Conservation (phyloP, 92 coral and sea anemone genomes). For the Epizoanthus illoricatus region DNA sequence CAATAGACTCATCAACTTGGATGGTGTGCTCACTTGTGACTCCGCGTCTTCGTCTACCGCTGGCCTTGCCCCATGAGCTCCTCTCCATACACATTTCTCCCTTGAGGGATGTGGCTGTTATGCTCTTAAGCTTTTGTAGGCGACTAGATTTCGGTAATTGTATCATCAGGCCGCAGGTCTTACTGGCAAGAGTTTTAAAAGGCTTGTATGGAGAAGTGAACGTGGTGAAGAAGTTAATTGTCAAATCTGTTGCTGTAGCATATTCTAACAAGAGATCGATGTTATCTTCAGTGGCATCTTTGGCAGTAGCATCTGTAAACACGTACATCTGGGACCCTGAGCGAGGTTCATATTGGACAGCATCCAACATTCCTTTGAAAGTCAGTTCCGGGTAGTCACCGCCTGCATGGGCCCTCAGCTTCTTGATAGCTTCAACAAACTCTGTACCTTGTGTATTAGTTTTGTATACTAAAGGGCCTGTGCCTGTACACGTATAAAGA, state of each 20-base stretch:
- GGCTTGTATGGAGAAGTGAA: constrained; percentile 37
- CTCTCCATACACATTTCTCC: constrained; percentile 50
- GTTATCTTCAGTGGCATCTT: constrained; percentile 56
- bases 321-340: constrained; percentile 78
- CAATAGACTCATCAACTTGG: constrained; percentile 70
- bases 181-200: constrained; percentile 51
- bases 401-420: constrained; percentile 64
- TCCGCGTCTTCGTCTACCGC: constrained; percentile 38
- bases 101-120: constrained; percentile 46
- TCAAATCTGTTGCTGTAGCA: constrained; percentile 46
- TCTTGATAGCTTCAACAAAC: constrained; percentile 54
- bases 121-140: constrained; percentile 57
- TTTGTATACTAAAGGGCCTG: constrained; percentile 59
- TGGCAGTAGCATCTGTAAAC: constrained; percentile 85
- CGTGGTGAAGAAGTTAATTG: constrained; percentile 73
- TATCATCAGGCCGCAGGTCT: constrained; percentile 74
- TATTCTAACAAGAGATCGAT: constrained; percentile 21
- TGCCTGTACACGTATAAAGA: constrained; percentile 7
- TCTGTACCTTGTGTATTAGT: constrained; percentile 15
- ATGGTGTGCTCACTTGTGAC: constrained; percentile 29
- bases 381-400: constrained; percentile 87
- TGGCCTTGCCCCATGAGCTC: constrained; percentile 24
- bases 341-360: constrained; percentile 51
- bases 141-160: constrained; percentile 37
- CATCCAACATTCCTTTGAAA: constrained; percentile 74